Conservation (phyloP, 2,797 vertebrate species). For the Potorous gilbertii region DNA sequence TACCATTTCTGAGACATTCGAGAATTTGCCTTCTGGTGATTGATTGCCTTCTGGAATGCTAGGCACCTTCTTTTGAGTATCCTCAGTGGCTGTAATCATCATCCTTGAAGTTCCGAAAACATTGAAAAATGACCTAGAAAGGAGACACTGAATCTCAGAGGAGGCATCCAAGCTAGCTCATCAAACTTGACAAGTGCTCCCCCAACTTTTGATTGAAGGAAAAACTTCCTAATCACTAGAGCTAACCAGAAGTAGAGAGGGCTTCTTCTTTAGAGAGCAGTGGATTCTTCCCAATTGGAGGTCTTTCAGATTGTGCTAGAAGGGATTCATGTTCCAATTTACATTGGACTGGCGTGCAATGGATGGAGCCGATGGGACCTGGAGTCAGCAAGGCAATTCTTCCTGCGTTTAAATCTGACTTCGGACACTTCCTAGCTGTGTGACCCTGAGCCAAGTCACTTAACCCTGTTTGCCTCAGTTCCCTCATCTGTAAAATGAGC, state of each 20-base stretch:
- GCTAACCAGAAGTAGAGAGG: not conserved
- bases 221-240: not conserved
- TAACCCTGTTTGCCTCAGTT: not conserved
- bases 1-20: rapidly evolving
- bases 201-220: not conserved
- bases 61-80: not conserved
- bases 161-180: not conserved
- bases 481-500: not conserved
- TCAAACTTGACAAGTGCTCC: not conserved
- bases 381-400: not conserved
- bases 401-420: not conserved
- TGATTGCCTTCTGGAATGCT: not conserved
- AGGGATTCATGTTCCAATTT: not conserved
- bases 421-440: not conserved
- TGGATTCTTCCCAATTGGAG: not conserved
- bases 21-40: not conserved
- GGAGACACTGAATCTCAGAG: not conserved
- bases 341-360: not conserved
- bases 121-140: not conserved
- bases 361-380: not conserved
- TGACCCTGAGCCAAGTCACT: not conserved
- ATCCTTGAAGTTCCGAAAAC: not conserved
- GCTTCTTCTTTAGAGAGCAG: not conserved
- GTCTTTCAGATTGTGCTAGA: not conserved
- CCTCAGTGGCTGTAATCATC: not conserved